Base-by-base conservation (phyloP, 2,797 vertebrate genomes). In the Morus bassanus region DNA sequence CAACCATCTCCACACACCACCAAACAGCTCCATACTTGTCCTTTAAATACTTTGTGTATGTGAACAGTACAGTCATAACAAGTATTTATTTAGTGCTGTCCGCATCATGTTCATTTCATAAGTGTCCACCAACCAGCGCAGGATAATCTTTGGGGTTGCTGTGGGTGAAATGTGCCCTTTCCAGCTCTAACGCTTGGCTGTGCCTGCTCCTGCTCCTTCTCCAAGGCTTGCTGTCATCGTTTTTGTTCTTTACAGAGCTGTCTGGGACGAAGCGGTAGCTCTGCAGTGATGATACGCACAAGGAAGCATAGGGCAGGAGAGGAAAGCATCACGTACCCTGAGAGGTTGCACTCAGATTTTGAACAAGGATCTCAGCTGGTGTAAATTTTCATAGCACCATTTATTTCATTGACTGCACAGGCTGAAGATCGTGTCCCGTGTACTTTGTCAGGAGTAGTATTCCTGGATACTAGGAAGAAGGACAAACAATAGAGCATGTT, bases 31-130 rank as follows among this genome's bases (percentile, higher is more conserved):
- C 48, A 31, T 39, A 13, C 24, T 61, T 60, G 31, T 59, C n/a
- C 46, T 79, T 81, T 50, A 59, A 43, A 35, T 64, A 33, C 11
- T 68, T 84, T 43, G 30, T 63, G 8, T 45, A 4, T 56, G 13
- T 21, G 2, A 73, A 68, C 39, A 85, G 35, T 37, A 46, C 12
- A 31, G 28, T 67, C 80, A 59, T 39, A 77, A 27, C 15, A 74
- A 84, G 22, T 85, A 61, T 37, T 89, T 80, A 12, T 74, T 77
- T 51, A 35, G 27, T 19, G 7, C 43, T 94, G 13, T 81, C 48
- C 0, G 0, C 45, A 22, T 64, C 7, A 0, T 23, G 45, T 73
- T 87, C 13, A 21, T 64, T 85, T 89, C 8, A 1, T 57, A 51
- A 91, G 13, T 13, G 13, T 50, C 25, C 9, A 5, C 17, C 30